Base-by-base conservation (phyloP, 2,113 vertebrate genomes). In the Ahaetulla prasina region DNA sequence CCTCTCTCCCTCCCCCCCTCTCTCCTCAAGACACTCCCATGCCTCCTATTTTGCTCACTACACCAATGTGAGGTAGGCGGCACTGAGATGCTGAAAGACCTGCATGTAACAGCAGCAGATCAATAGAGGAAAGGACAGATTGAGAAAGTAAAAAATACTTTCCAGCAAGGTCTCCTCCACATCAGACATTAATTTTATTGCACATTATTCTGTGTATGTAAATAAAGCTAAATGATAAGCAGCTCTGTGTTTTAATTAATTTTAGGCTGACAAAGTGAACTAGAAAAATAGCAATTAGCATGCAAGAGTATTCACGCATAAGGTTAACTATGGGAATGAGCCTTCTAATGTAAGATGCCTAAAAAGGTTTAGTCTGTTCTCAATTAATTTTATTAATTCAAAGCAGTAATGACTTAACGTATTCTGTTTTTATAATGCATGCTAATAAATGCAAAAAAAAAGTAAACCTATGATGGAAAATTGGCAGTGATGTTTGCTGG, bases 201-300 rank as follows among this genome's bases (percentile, higher is more conserved):
- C 23, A 47, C 80, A 39, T 91, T 92, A 94, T 88, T 85, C 93
- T 9, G 2, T 92, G 5, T 88, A 87, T 1, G 3, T 94, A 96
- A 94, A 93, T 90, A 93, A 88, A 45, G 74, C 25, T 2, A 92
- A 92, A 90, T 89, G 92, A 91, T 95, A 90, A 53, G 8, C 90
- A 94, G 92, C 55, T 45, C 0, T 1, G 60, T 50, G 20, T 25
- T 94, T 18, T 49, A 91, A 94, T 85, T 94, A 95, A 80, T 25
- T 94, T 55, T 53, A 20, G 43, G 30, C 22, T 93, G 93, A 92
- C 23, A 94, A 88, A 91, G 88, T 10, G 14, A 68, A 16, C 49
- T 91, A 86, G 91, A 94, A 92, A 94, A 93, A 49, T 74, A 92
- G 50, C 6, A 94, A 89, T 12, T 94, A 55, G 63, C 0, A 89